A percentile compares a stretch with the other conserved stretches of the same genome.
These are phyloP conservation scores for Cisticola juncidis DNA, from an alignment of 2,113 vertebrate species.

Conservation along the genomic window DNA sequence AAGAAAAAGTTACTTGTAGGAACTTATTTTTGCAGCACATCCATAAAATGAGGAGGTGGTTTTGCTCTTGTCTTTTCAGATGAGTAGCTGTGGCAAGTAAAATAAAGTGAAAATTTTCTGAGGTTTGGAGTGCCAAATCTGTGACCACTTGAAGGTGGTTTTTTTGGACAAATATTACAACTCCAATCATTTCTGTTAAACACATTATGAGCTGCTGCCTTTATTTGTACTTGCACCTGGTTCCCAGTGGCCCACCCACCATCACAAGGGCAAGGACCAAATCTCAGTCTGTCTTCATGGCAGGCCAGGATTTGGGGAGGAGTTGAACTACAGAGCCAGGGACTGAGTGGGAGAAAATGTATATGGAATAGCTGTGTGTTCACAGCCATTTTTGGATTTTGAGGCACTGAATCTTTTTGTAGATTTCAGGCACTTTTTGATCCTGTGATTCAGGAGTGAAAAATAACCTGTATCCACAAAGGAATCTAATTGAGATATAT, in stretches of 20 bases:
- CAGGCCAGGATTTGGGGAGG: neutral
- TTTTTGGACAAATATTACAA: neutral
- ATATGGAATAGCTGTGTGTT: neutral
- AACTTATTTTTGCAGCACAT: neutral
- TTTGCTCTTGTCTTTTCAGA: neutral
- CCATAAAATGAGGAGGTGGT: neutral
- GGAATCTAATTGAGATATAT: neutral
- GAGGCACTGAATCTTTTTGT: neutral
- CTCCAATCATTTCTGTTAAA: neutral
- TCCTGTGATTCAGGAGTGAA: neutral
- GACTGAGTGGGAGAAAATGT: neutral
- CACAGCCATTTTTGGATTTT: neutral
- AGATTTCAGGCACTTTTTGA: neutral
- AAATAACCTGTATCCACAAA: neutral
- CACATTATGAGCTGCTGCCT: neutral
- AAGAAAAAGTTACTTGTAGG: neutral
- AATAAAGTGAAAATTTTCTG: neutral
- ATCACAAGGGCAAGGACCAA: neutral
- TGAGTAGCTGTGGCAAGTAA: neutral
- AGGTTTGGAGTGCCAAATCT: neutral
- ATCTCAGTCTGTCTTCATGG: neutral
- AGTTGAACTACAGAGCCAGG: neutral
- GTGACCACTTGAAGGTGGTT: neutral
- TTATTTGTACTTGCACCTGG: neutral
- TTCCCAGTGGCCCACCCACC: neutral